A percentile compares a stretch with the other conserved stretches of the same genome.
Conservation (phyloP, 2,113 vertebrate species). For the Rafetus swinhoei region DNA sequence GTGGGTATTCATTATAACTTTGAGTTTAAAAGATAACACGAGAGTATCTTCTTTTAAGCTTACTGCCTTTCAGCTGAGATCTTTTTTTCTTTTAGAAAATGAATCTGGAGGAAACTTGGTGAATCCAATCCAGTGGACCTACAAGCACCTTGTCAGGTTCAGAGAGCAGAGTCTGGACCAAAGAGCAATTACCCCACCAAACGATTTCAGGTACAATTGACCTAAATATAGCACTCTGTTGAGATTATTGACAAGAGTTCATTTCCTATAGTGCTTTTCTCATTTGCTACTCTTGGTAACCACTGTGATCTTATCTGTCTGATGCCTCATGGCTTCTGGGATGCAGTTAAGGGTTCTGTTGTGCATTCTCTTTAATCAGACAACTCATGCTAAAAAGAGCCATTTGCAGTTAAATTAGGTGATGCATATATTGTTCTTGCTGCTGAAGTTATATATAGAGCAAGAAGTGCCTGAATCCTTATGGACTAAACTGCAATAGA, state of each 20-base stretch:
- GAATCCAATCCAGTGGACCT: conserved; percentile 77
- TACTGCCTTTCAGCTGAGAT: neutral
- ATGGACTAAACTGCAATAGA: neutral
- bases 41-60: conserved; percentile 4
- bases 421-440: conserved; percentile 51
- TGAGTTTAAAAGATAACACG: neutral
- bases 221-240: conserved; percentile 63
- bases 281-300: conserved; percentile 41
- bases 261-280: conserved; percentile 69
- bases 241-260: conserved; percentile 61
- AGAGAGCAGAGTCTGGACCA: conserved; percentile 81
- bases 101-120: conserved; percentile 86
- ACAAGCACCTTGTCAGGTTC: conserved; percentile 67
- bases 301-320: conserved; percentile 71
- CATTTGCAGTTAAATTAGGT: conserved; percentile 77
- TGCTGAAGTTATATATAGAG: neutral
- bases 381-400: conserved; percentile 74
- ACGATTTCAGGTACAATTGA: conserved; percentile 87
- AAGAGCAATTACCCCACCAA: conserved; percentile 81
- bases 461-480: neutral
- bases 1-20: neutral
- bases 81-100: conserved; percentile 85
- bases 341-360: conserved; percentile 71
- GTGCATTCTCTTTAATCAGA: conserved; percentile 71
- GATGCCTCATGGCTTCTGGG: conserved; percentile 72